Conservation (phyloP, 2,113 vertebrate genomes). For the Daboia siamensis region DNA sequence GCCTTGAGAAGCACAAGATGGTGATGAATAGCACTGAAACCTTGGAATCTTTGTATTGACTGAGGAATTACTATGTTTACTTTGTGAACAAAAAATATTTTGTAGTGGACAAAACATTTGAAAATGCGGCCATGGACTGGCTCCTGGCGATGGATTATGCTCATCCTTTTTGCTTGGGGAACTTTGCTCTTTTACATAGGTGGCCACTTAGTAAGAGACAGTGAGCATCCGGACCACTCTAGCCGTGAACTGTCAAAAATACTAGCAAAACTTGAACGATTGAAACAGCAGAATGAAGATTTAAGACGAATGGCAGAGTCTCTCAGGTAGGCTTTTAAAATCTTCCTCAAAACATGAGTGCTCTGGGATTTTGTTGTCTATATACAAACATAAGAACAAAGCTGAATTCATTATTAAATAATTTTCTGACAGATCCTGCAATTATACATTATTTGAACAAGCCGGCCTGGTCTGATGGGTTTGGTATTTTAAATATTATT, state of each 20-base stretch:
- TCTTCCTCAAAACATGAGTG: not conserved
- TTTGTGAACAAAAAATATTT: slow-evolving; percentile 67
- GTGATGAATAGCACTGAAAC: slow-evolving; percentile 50
- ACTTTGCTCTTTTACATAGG: slow-evolving; percentile 97
- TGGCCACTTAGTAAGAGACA: slow-evolving; percentile 94
- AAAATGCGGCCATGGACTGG: slow-evolving; percentile 99
- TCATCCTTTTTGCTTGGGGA: slow-evolving; percentile 97
- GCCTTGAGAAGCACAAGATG: slow-evolving; percentile 57
- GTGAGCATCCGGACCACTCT: slow-evolving; percentile 92
- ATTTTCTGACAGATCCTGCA: not conserved
- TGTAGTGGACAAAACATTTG: slow-evolving; percentile 70
- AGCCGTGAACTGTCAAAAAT: slow-evolving; percentile 97
- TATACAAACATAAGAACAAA: not conserved
- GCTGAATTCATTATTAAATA: not conserved
- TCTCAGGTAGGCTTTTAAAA: slow-evolving; percentile 81
- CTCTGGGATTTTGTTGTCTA: slow-evolving; percentile 7
- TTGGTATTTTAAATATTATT: no score
- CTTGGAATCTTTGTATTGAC: slow-evolving; percentile 35
- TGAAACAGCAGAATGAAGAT: slow-evolving; percentile 99
- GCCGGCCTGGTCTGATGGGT: no score
- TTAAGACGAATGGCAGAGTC: slow-evolving; percentile 95
- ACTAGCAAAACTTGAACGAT: slow-evolving; percentile 93
- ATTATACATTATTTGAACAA: no score
- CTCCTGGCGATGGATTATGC: slow-evolving; percentile 99
- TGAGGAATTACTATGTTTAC: slow-evolving; percentile 65